A percentile compares a stretch with the other conserved stretches of the same genome.
phyloP scores from a whole-genome alignment of 2,888 invertebrate genomes.

The Sialis lutaria region DNA sequence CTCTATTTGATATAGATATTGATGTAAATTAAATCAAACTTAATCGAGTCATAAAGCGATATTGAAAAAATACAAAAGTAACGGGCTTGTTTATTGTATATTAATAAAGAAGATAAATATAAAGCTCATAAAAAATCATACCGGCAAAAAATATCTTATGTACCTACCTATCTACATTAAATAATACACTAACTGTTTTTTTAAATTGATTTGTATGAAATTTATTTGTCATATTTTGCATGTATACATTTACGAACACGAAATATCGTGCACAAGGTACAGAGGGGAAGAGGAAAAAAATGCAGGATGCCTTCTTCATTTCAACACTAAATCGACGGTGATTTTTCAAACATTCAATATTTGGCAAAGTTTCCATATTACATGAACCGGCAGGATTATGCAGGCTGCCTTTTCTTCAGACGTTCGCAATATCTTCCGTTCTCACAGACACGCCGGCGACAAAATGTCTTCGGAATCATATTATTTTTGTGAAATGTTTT shows the following conservation, averaged over 20 bases:
- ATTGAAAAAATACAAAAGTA: background rate
- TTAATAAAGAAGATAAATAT: background rate
- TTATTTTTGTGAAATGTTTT: too few relatives aligned
- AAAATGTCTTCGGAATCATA: too few relatives aligned
- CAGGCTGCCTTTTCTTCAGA: too few relatives aligned
- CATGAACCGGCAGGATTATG: background rate
- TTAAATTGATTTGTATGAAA: background rate
- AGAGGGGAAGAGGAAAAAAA: background rate
- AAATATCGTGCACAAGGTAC: background rate
- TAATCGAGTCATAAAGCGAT: background rate
- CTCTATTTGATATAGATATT: too few relatives aligned
- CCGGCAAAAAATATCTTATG: background rate
- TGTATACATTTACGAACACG: background rate
- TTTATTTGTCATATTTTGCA: background rate
- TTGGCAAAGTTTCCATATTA: conserved; percentile 3
- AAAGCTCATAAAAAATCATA: too few relatives aligned
- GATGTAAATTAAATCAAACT: too few relatives aligned
- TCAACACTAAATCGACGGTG: conserved; percentile 1
- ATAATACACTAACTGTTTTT: background rate
- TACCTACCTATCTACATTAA: background rate
- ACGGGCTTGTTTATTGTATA: background rate
- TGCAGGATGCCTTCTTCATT: background rate
- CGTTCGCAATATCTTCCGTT: too few relatives aligned
- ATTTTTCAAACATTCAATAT: conserved; percentile 3
- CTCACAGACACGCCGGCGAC: too few relatives aligned